Evolutionary conservation across 1,140 invertebrate genomes (phyloP), one percentile per base, ranked within the genome.

Genomic region (Drosophila quadrilineata): DNA sequence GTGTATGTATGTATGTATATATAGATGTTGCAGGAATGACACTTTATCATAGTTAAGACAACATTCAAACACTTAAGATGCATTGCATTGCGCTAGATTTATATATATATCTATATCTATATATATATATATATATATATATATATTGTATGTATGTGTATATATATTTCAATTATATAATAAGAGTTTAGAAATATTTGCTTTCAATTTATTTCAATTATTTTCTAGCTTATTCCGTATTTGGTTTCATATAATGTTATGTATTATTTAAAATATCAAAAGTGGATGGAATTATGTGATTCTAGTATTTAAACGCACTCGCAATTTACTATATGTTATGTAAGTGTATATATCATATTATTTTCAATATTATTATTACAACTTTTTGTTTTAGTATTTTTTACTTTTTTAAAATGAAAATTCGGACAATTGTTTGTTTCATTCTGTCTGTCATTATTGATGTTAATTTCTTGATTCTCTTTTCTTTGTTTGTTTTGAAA

Each of bases 251-350:
- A 58, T 65, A 45, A 65, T 58, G 38, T 63, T 58, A 46, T 66
- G 76, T 58, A 46, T 76, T 62, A 65, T 59, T 85, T 74, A 77
- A 85, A 85, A 85, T 84, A 84, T 84, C 79, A 85, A 84, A 84
- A 84, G 70, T 84, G 79, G 79, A 84, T 84, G 79, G 79, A 84
- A 84, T 84, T 85, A 85, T 84, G 79, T 84, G 79, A 85, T 85
- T 79, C 79, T 84, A 84, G 79, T 76, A 85, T 77, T 84, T 84
- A 77, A 69, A 84, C 69, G 70, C 69, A 71, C 69, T 75, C 41
- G 71, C 46, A 53, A 41, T 48, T 48, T 31, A 76, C 71, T 69
- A 70, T 48, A 36, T 60, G n/a, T 40, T n/a, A 31, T 52, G 53
- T 43, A 45, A 43, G 43, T 62, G 21, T 45, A 36, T 46, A 29